Percentiles rank a stretch among this genome's conserved stretches.
Conservation (phyloP, 2,797 vertebrate genomes). For the Bryconaethiops microstoma region DNA sequence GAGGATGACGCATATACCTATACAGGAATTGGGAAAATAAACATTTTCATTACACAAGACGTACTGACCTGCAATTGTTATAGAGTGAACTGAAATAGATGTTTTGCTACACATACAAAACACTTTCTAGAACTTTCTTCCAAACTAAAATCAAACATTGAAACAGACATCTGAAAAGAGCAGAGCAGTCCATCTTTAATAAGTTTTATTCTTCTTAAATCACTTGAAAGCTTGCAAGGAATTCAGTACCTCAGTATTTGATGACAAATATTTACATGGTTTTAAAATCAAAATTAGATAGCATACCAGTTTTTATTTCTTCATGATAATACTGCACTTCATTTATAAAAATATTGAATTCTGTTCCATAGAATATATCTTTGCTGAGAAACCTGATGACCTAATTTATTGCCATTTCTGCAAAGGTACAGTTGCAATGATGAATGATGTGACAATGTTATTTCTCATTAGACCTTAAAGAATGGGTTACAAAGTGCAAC, state of each 20-base stretch:
- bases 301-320: slow-evolving; percentile 66
- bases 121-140: too few relatives aligned
- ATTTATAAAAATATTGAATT: slow-evolving; percentile 68
- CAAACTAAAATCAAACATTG: too few relatives aligned
- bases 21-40: too few relatives aligned
- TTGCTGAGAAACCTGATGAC: slow-evolving; percentile 64
- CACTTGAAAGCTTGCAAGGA: slow-evolving; percentile 75
- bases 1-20: too few relatives aligned
- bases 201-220: slow-evolving; percentile 75
- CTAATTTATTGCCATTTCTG: slow-evolving; percentile 67
- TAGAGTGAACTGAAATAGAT: too few relatives aligned
- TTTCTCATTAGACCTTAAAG: slow-evolving; percentile 51
- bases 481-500: slow-evolving; percentile 73
- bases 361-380: slow-evolving; percentile 64
- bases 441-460: slow-evolving; percentile 63
- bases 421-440: slow-evolving; percentile 56
- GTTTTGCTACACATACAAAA: too few relatives aligned
- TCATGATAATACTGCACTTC: slow-evolving; percentile 74
- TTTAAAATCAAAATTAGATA: slow-evolving; percentile 69
- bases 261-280: slow-evolving; percentile 71
- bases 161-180: neutral
- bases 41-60: too few relatives aligned
- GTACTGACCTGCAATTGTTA: too few relatives aligned
- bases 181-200: slow-evolving; percentile 12
- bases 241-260: slow-evolving; percentile 69